Base-by-base conservation (phyloP, 2,113 vertebrate species). In the Grammomys dolichurus region DNA sequence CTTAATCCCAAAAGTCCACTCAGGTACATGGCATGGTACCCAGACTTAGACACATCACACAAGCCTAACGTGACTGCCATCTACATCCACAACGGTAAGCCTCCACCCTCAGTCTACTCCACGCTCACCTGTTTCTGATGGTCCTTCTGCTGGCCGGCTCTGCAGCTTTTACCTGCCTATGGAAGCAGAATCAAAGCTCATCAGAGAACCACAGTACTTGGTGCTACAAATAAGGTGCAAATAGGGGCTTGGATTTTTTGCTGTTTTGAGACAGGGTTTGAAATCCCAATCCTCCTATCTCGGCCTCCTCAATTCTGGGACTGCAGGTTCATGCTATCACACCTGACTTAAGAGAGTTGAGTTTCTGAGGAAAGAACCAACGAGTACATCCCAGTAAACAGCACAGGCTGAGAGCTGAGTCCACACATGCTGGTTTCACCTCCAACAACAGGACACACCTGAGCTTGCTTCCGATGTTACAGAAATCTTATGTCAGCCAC, bases 161-260 rank as follows among this genome's bases (percentile, higher is more conserved):
- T 51, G 10, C 75, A 86, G 94, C 98, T 97, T 98, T 98, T 24
- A 67, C 43, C 90, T 97, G 96, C 73, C 98, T 98, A 26, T 48
- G 77, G 73, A 97, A 76, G 65, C 76, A 95, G 77, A 92, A 67
- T 90, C 51, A 94, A 76, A 67, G 72, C 46, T 10, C 26, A 82
- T 51, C 76, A 93, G 60, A 87, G 31, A 85, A 56, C 69, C 17
- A 88, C 7, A 33, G 28, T 28, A 54, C 43, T 92, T 28, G 9
- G 58, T 87, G 60, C 24, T 65, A 40, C 28, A 24, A 95, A 60
- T 19, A 70, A 48, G 92, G 87, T 28, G 19, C 11, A 87, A 69
- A 28, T 69, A 58, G 54, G 16, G 65, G 17, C n/a, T 22, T 92
- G 56, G 73, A 12, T 75, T 73, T 43, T 36, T 26, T 88, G 7